Evolutionary conservation across 2,113 vertebrate species (phyloP).

Genomic region (Stigmatopora nigra): DNA sequence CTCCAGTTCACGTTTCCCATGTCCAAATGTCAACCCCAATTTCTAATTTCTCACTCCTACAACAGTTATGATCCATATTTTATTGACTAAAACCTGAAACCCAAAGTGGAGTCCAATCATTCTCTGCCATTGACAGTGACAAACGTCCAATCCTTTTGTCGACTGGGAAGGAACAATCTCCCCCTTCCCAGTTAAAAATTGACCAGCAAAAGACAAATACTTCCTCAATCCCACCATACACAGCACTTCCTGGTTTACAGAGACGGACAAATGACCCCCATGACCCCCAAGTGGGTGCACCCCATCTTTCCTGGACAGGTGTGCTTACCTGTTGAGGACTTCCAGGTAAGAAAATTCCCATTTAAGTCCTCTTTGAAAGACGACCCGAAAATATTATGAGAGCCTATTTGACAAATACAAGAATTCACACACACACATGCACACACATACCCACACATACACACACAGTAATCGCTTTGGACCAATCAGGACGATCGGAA

Average conservation of each 20-base stretch:
- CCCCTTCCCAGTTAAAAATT: no score
- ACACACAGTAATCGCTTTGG: constrained; percentile 27
- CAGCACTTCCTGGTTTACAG: constrained; percentile 1
- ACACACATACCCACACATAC: constrained; percentile 23
- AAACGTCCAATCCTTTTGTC: no score
- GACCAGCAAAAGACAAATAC: no score
- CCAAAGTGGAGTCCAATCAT: no score
- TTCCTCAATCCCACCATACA: background rate
- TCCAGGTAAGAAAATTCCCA: background rate
- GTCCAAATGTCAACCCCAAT: no score
- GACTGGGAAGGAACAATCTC: no score
- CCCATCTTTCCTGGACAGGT: background rate
- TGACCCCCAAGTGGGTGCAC: no score
- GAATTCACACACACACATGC: constrained; percentile 16
- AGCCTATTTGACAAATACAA: background rate
- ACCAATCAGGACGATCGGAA: constrained; percentile 56
- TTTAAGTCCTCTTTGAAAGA: constrained; percentile 7
- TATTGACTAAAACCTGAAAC: no score
- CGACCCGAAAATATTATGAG: background rate
- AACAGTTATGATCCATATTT: no score
- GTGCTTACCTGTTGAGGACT: background rate
- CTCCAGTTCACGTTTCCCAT: background rate
- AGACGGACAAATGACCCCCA: background rate
- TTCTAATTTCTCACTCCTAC: no score
- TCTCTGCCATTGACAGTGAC: no score